Base-by-base conservation (phyloP, 2,113 vertebrate genomes). In the Pavo muticus region DNA sequence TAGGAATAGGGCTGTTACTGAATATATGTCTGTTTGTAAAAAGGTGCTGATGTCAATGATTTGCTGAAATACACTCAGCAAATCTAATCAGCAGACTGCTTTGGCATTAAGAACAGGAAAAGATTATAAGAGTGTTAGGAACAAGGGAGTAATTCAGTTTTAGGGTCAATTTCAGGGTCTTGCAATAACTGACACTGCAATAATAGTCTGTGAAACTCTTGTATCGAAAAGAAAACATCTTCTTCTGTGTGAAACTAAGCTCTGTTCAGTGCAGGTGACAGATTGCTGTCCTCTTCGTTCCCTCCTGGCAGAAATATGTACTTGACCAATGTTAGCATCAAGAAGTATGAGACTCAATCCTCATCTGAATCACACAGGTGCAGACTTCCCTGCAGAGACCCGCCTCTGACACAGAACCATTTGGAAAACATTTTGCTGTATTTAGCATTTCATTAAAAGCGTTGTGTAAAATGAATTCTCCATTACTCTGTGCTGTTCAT, bases 401-500 rank as follows among this genome's bases (percentile, higher is more conserved):
- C 57, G 60, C 48, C 90, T 96, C 94, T 83, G 95, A 75, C 75
- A 72, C n/a, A 81, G 76, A 82, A 91, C 56, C 91, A 61, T 83
- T 92, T 35, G 70, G 87, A 96, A 97, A 97, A 97, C 80, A 96
- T 95, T 96, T 96, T 96, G 77, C 94, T 96, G 90, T 96, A 97
- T 97, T 97, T 97, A 95, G 94, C 78, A 89, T 92, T 96, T 97
- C 91, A 94, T 94, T 95, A 95, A 85, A 93, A 93, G 89, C 92
- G 95, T 95, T 95, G 72, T 96, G 90, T 87, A 87, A 95, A 95
- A 96, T 77, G 82, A 96, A 96, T 97, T 96, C 95, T 81, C 61
- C 8, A 4, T 97, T 94, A 60, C 84, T 94, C 84, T 87, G 48
- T 27, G 25, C 87, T 94, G 80, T 96, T 97, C 95, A 94, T 90